Evolutionary conservation across 2,888 invertebrate genomes (phyloP).

Genomic region (Petrophora chlorosata): DNA sequence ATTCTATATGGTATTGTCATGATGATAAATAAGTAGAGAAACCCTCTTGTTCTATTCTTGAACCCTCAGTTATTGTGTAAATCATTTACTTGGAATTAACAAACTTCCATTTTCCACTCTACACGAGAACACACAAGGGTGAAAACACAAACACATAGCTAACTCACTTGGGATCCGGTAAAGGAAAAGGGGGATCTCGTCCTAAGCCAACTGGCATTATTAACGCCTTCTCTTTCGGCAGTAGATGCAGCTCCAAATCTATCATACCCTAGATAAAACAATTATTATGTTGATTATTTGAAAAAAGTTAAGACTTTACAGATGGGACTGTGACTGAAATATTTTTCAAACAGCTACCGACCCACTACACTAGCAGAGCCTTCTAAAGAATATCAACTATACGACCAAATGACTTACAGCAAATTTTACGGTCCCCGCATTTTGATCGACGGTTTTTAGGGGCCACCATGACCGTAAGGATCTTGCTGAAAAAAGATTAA

Average conservation of each 20-base stretch:
- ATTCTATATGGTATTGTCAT: too few species aligned
- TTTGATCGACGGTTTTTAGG: constrained; percentile 56
- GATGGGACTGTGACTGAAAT: too few species aligned
- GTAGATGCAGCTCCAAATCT: constrained; percentile 86
- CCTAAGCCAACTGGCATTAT: constrained; percentile 86
- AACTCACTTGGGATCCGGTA: constrained; percentile 86
- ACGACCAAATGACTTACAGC: constrained; percentile 34
- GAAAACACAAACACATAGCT: too few species aligned
- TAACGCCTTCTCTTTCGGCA: constrained; percentile 84
- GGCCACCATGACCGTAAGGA: constrained; percentile 89
- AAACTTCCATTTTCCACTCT: too few species aligned
- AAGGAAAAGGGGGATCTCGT: constrained; percentile 84
- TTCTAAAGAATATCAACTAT: neutral
- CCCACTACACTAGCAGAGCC: too few species aligned
- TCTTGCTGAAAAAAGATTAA: constrained; percentile 86
- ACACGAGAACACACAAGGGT: too few species aligned
- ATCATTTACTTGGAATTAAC: too few species aligned
- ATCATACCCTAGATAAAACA: constrained; percentile 84
- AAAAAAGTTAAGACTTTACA: too few species aligned
- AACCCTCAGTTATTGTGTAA: too few species aligned
- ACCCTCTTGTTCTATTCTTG: too few species aligned
- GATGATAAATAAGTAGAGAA: too few species aligned
- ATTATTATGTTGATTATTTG: neutral
- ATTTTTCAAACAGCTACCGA: too few species aligned
- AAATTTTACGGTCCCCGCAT: constrained; percentile 36